phyloP scores from a whole-genome alignment of 1,140 invertebrate species.

The Drosophila lowei region DNA sequence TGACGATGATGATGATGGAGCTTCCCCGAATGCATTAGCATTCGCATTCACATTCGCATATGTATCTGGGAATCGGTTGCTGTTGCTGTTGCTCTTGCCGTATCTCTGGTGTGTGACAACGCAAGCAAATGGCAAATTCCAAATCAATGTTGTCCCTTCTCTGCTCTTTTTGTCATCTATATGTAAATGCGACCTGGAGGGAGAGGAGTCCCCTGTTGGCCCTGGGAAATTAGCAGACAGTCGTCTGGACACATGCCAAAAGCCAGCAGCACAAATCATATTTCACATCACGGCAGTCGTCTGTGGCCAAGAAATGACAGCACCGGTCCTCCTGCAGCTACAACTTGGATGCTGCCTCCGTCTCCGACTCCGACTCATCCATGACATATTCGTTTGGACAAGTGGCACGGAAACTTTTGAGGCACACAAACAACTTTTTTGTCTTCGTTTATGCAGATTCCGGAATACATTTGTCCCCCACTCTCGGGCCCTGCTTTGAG shows the following conservation, averaged over 20 bases:
- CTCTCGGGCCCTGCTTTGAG: not conserved
- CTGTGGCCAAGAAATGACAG: slow-evolving; percentile 18
- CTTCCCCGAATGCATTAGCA: slow-evolving; percentile 53
- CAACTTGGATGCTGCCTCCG: not conserved
- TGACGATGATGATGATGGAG: slow-evolving; percentile 16
- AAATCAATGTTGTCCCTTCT: slow-evolving; percentile 54
- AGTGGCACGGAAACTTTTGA: slow-evolving; percentile 3
- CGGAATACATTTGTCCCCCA: slow-evolving; percentile 1
- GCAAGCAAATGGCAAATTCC: slow-evolving; percentile 49
- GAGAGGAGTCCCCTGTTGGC: slow-evolving; percentile 4
- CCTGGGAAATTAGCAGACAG: slow-evolving; percentile 45
- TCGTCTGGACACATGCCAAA: slow-evolving; percentile 31
- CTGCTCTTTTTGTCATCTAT: slow-evolving; percentile 60
- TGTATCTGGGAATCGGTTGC: not conserved
- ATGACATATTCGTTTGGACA: slow-evolving; percentile 42
- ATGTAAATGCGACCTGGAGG: slow-evolving; percentile 62
- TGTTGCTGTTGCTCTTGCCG: slow-evolving; percentile 2
- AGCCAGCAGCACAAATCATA: slow-evolving; percentile 44
- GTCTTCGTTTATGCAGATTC: slow-evolving; percentile 22
- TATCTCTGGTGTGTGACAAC: no score
- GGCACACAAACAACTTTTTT: not conserved
- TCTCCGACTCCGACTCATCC: not conserved
- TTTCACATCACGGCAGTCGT: slow-evolving; percentile 38
- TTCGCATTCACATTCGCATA: slow-evolving; percentile 25
- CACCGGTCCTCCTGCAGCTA: not conserved